Evolutionary conservation across 2,888 invertebrate species (phyloP), one percentile per base, ranked within the genome.

Genomic region (Dusona sp.): DNA sequence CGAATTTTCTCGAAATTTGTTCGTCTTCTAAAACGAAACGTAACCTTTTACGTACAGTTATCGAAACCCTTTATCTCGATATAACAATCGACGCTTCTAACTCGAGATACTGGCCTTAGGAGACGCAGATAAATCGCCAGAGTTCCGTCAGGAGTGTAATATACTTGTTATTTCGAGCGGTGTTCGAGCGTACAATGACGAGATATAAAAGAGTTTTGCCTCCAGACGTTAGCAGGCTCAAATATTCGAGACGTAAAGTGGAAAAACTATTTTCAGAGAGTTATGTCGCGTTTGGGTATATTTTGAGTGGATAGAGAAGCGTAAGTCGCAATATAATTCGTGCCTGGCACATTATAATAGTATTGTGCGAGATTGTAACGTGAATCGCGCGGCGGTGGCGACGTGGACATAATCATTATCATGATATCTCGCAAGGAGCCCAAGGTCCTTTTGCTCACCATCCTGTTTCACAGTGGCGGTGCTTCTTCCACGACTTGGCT

Each of bases 361-460:
- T 64, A 86, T 83, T 79, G 79, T 78, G 83, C 83, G 85, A 64
- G 90, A 93, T 93, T 92, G 92, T 90, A 90, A 90, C 90, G 92
- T 89, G 92, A 90, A 91, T 92, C 92, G 92, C 92, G 91, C 92
- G 92, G 91, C 16, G 67, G 29, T 61, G 61, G 61, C 61, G 29
- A 61, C 92, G 91, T 92, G 79, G 86, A 81, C 86, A 84, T 84
- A 86, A 86, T 86, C 84, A 86, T 86, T 86, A 84, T 92, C 83
- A 92, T 93, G 92, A 93, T 93, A 93, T 93, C 78, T 81, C 91
- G 91, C 93, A 94, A 94, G 89, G 94, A 94, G 94, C 93, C 92
- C 94, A 94, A 94, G 94, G 94, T 92, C 88, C 83, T 82, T 85
- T 86, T 72, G 79, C 86, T 75, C 78, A 67, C 79, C 82, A 73